Evolutionary conservation across 2,888 invertebrate species (phyloP).

Genomic region (Plebejus anna): DNA sequence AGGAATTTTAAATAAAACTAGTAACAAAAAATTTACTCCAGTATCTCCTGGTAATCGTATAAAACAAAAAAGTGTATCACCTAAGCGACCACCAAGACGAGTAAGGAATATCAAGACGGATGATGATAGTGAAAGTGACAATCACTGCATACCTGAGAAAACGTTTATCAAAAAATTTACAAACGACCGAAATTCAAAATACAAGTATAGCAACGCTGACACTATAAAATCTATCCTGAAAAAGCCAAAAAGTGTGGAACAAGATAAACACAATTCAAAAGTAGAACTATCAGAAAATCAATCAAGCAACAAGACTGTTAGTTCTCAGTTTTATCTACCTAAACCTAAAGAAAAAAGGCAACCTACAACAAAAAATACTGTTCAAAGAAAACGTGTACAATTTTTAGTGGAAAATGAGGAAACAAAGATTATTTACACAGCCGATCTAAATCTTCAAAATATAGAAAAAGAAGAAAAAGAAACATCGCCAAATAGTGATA

Average conservation of each 20-base stretch:
- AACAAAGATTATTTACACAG: constrained; percentile 72
- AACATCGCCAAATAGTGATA: constrained; percentile 39
- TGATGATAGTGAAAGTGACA: constrained; percentile 75
- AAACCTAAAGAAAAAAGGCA: constrained; percentile 69
- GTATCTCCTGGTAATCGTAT: constrained; percentile 56
- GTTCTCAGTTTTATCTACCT: constrained; percentile 82
- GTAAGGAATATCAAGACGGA: constrained; percentile 71
- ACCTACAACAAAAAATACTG: constrained; percentile 52
- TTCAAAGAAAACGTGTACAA: constrained; percentile 84
- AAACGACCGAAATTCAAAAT: constrained; percentile 54
- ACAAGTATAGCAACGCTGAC: constrained; percentile 60
- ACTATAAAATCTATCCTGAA: constrained; percentile 81
- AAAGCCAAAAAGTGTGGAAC: constrained; percentile 72
- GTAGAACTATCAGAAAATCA: constrained; percentile 45
- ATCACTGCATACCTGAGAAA: constrained; percentile 62
- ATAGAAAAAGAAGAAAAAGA: constrained; percentile 46
- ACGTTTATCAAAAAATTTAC: constrained; percentile 51
- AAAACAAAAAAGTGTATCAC: constrained; percentile 77
- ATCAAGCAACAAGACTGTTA: constrained; percentile 36
- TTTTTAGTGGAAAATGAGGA: constrained; percentile 84
- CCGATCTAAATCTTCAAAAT: constrained; percentile 68
- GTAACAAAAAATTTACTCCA: constrained; percentile 58
- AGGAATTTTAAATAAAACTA: constrained; percentile 57
- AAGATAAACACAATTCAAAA: constrained; percentile 50
- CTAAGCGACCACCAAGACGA: constrained; percentile 82